A percentile compares a stretch with the other conserved stretches of the same genome.
Conservation (phyloP, 2,888 invertebrate species). For the Selenia dentaria region DNA sequence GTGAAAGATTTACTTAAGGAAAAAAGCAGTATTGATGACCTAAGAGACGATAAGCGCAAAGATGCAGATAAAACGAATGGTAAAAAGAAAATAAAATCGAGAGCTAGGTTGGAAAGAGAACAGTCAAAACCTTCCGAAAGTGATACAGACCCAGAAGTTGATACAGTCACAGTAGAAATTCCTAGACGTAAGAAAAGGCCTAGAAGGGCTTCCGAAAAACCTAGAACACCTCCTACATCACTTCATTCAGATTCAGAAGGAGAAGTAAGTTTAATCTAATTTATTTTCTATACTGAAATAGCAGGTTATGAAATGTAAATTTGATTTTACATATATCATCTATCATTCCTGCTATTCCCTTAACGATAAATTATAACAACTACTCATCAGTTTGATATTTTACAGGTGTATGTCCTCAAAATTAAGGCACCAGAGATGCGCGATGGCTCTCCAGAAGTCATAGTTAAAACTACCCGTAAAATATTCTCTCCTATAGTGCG, state of each 20-base stretch:
- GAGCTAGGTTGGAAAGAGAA: conserved; percentile 76
- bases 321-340: no score
- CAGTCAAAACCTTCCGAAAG: conserved; percentile 80
- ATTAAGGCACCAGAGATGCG: conserved; percentile 68
- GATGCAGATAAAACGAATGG: conserved; percentile 68
- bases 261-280: conserved; percentile 55
- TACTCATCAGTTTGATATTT: no score
- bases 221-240: conserved; percentile 72
- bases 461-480: conserved; percentile 92
- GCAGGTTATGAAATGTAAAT: no score
- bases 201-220: conserved; percentile 71
- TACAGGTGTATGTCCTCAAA: conserved; percentile 72
- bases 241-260: conserved; percentile 77
- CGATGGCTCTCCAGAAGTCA: conserved; percentile 85
- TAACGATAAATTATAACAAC: no score
- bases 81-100: conserved; percentile 75
- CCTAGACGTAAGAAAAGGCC: conserved; percentile 75
- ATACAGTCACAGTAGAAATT: conserved; percentile 80
- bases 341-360: no score
- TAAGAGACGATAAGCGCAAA: conserved; percentile 65
- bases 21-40: conserved; percentile 53
- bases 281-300: no score
- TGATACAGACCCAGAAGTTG: conserved; percentile 75
- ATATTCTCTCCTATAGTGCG: conserved; percentile 89
- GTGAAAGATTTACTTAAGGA: conserved; percentile 36